Percentiles rank a stretch among this genome's conserved stretches.
Evolutionary conservation across 2,888 invertebrate species (phyloP).

Genomic region (Caenorhabditis sp.): DNA sequence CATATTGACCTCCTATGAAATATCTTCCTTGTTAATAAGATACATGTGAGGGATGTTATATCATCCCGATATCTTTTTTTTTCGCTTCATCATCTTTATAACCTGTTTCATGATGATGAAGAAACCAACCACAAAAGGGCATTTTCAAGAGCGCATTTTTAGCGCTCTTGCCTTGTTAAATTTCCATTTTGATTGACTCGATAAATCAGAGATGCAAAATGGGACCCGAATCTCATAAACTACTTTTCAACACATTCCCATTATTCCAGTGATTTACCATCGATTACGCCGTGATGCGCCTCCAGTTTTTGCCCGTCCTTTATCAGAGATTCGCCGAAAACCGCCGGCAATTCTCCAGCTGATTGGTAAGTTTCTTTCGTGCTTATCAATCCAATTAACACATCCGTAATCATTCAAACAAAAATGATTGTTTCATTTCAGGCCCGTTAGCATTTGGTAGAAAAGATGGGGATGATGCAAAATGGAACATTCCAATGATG

Average conservation of each 20-base stretch:
- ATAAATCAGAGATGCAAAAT: too few species aligned
- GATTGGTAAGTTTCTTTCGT: constrained; percentile 19
- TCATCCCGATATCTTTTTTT: too few species aligned
- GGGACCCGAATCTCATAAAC: not conserved
- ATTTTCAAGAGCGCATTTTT: too few species aligned
- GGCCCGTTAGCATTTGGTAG: constrained; percentile 58
- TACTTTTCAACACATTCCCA: too few species aligned
- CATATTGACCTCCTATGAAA: too few species aligned
- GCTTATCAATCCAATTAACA: not conserved
- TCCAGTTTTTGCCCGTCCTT: constrained; percentile 4
- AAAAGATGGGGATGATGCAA: constrained; percentile 54
- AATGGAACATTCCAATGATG: constrained; percentile 48
- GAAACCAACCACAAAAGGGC: too few species aligned
- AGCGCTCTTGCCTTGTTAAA: too few species aligned
- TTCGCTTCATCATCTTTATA: too few species aligned
- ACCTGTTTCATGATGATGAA: too few species aligned
- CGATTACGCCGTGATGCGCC: constrained; percentile 31
- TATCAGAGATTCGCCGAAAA: constrained; percentile 41
- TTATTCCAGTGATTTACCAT: constrained; percentile 23
- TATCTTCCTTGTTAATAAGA: too few species aligned
- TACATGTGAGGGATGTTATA: too few species aligned
- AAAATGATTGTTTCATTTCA: constrained; percentile 1
- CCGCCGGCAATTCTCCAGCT: constrained; percentile 45
- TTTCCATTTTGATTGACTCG: too few species aligned
- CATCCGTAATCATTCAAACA: not conserved